These are phyloP conservation scores for Therioaphis trifolii DNA, from an alignment of 2,888 invertebrate genomes.

Conservation along the genomic window DNA sequence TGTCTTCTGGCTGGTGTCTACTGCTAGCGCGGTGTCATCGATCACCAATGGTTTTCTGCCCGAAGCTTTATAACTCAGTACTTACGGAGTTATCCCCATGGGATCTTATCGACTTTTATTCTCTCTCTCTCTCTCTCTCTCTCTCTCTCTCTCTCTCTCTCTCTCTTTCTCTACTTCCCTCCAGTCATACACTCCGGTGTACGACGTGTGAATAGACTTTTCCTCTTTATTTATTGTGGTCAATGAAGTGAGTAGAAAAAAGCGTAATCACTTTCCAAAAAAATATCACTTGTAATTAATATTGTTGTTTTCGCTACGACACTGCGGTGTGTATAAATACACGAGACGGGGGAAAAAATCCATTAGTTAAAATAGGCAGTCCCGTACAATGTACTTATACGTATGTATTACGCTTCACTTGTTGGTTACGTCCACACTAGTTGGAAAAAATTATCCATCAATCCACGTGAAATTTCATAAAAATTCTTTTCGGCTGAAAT, in stretches of 20 bases:
- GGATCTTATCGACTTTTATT: slow-evolving; percentile 41
- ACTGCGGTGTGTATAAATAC: neutral
- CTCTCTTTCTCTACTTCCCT: too few relatives aligned
- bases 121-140: too few relatives aligned
- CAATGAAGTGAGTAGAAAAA: neutral
- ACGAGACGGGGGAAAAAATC: neutral
- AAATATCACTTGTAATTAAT: slow-evolving; percentile 42
- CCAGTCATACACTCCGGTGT: too few relatives aligned
- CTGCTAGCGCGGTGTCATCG: slow-evolving; percentile 25
- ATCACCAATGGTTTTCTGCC: slow-evolving; percentile 31
- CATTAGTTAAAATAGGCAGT: neutral
- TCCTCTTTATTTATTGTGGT: neutral
- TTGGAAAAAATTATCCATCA: too few relatives aligned
- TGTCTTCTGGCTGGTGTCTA: slow-evolving; percentile 19
- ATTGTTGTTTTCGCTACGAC: neutral
- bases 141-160: too few relatives aligned
- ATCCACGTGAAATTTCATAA: too few relatives aligned
- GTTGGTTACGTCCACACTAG: too few relatives aligned
- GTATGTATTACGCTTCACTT: neutral
- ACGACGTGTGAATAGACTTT: neutral
- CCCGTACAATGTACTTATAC: neutral
- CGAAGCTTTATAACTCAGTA: neutral
- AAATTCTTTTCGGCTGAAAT: too few relatives aligned
- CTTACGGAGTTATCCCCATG: slow-evolving; percentile 11
- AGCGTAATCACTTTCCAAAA: neutral